Percentiles rank a stretch among this genome's conserved stretches.
phyloP scores from a whole-genome alignment of 1,140 invertebrate species.

The Penaeus vannamei region DNA sequence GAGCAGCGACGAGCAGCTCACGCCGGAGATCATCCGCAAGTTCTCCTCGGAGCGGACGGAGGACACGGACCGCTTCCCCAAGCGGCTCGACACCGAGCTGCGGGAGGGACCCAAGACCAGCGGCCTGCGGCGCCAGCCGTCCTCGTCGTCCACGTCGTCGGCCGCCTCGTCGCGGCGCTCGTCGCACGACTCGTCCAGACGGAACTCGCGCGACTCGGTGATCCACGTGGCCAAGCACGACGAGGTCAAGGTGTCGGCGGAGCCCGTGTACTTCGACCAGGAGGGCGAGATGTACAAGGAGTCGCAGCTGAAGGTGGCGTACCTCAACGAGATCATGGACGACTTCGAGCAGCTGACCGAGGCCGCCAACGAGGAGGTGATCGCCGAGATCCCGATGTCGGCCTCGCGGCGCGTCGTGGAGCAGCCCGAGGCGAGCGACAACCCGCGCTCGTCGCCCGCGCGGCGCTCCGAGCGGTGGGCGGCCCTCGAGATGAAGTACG shows the following conservation, averaged over 20 bases:
- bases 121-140: conserved; percentile 67
- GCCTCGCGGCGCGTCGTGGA: conserved; percentile 35
- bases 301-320: conserved; percentile 65
- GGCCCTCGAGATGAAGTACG: conserved; percentile 64
- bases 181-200: conserved; percentile 61
- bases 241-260: conserved; percentile 58
- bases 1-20: conserved; percentile 72
- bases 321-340: conserved; percentile 67
- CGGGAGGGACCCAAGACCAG: conserved; percentile 68
- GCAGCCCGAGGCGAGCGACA: background rate
- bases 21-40: conserved; percentile 77
- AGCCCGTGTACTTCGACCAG: conserved; percentile 66
- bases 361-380: conserved; percentile 42
- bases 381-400: conserved; percentile 59
- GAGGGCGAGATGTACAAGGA: conserved; percentile 67
- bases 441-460: background rate
- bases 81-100: conserved; percentile 68
- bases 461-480: conserved; percentile 56
- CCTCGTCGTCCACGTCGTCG: conserved; percentile 66
- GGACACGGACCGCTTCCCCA: conserved; percentile 72
- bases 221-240: conserved; percentile 61
- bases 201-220: conserved; percentile 63
- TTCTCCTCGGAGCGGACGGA: conserved; percentile 77
- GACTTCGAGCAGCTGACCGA: conserved; percentile 62
- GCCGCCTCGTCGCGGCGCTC: conserved; percentile 52